These are phyloP conservation scores for Anoplopoma fimbria DNA, from an alignment of 2,113 vertebrate genomes.

Conservation along the genomic window DNA sequence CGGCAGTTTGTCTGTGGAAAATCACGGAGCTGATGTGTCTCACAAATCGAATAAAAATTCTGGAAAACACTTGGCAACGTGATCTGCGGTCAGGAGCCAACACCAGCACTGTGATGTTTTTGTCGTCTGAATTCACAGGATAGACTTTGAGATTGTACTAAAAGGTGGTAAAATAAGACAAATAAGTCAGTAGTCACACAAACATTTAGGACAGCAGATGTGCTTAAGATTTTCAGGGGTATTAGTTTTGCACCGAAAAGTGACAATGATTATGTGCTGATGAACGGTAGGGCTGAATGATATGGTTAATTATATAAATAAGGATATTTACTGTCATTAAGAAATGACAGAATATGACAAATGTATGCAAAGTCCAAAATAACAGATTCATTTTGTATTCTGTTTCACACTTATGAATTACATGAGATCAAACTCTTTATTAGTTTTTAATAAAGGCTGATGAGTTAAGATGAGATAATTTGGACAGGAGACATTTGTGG, in stretches of 20 bases:
- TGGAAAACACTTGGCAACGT: background rate
- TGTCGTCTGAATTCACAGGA: constrained; percentile 8
- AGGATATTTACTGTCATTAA: background rate
- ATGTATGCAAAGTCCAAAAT: background rate
- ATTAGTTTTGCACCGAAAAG: no score
- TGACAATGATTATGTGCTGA: background rate
- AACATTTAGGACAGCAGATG: constrained; percentile 44
- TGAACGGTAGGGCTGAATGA: background rate
- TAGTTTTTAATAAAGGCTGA: background rate
- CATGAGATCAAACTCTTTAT: background rate
- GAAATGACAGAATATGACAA: background rate
- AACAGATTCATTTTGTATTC: background rate
- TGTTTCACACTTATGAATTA: background rate
- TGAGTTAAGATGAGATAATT: background rate
- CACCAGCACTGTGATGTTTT: background rate
- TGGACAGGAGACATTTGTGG: constrained; percentile 4
- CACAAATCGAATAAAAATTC: background rate
- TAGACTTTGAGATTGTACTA: constrained; percentile 3
- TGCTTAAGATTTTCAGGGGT: constrained; percentile 46
- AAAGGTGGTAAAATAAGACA: constrained; percentile 4
- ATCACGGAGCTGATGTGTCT: background rate
- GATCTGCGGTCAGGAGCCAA: background rate
- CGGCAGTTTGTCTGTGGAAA: background rate
- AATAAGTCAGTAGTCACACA: background rate
- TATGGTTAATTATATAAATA: background rate